A percentile compares a stretch with the other conserved stretches of the same genome.
phyloP scores from a whole-genome alignment of 2,797 vertebrate species.

The Myotis vivesi region DNA sequence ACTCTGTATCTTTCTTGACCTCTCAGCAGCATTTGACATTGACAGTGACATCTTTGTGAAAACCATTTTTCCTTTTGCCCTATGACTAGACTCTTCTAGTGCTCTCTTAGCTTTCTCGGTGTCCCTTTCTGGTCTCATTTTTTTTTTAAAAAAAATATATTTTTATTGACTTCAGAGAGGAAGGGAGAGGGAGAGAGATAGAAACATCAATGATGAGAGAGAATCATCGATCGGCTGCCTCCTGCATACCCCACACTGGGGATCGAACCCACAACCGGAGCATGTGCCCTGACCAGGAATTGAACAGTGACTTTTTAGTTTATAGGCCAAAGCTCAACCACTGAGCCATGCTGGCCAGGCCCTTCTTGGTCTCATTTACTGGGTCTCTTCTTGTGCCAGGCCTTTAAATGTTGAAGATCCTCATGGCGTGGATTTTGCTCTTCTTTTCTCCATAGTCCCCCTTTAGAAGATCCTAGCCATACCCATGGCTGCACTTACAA shows the following conservation, averaged over 20 bases:
- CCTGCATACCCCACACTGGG: too few relatives aligned
- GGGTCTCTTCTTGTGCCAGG: too few relatives aligned
- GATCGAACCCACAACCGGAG: too few relatives aligned
- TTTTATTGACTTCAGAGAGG: too few relatives aligned
- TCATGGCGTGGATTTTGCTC: background rate
- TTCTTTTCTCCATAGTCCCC: background rate
- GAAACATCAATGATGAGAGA: too few relatives aligned
- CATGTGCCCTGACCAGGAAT: too few relatives aligned
- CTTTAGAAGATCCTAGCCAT: background rate
- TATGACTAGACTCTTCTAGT: background rate
- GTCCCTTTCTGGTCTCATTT: background rate
- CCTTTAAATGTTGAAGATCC: background rate
- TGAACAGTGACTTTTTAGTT: too few relatives aligned
- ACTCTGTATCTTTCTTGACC: background rate
- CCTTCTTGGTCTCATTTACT: background rate
- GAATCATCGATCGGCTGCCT: too few relatives aligned
- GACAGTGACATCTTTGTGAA: background rate
- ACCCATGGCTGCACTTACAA: background rate
- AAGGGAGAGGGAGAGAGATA: too few relatives aligned
- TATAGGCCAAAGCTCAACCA: too few relatives aligned
- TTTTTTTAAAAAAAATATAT: background rate
- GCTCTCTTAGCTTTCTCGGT: background rate
- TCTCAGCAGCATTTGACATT: background rate
- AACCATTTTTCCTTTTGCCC: background rate
- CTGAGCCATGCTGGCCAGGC: too few relatives aligned